These are phyloP conservation scores for Eretmochelys imbricata DNA, from an alignment of 2,113 vertebrate species.

Conservation along the genomic window DNA sequence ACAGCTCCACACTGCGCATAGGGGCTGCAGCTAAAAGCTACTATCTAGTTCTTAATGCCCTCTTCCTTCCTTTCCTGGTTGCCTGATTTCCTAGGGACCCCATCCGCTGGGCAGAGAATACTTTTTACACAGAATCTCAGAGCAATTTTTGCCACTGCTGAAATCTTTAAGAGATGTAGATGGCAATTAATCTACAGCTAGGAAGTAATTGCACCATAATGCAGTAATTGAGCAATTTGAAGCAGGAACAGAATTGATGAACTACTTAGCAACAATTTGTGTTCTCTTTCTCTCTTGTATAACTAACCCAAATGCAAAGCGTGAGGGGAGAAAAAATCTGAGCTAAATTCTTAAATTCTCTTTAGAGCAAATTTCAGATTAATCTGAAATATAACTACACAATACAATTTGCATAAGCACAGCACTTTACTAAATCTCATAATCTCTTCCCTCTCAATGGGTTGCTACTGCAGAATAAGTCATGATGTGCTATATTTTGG, in stretches of 20 bases:
- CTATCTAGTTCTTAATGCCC: not conserved
- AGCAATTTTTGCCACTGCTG: not conserved
- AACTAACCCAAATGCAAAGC: slow-evolving; percentile 9
- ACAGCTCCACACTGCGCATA: not conserved
- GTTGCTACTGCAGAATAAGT: not conserved
- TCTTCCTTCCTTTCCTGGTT: not conserved
- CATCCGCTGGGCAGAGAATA: not conserved
- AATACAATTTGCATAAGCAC: not conserved
- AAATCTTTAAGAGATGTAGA: not conserved
- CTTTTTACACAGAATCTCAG: not conserved
- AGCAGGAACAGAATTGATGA: slow-evolving; percentile 23
- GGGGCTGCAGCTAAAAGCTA: not conserved
- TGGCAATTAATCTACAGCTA: not conserved
- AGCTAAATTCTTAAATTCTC: not conserved
- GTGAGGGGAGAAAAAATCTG: not conserved
- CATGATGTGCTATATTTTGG: not conserved
- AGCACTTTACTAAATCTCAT: not conserved
- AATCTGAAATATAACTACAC: not conserved
- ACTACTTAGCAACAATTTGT: slow-evolving; percentile 33
- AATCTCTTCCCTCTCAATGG: not conserved
- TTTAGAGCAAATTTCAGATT: not conserved
- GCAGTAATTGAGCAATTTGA: not conserved
- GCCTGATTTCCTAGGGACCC: not conserved
- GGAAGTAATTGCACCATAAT: slow-evolving; percentile 16
- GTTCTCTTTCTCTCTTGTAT: not conserved